phyloP scores from a whole-genome alignment of 2,888 invertebrate genomes.

The Norana najaformis region DNA sequence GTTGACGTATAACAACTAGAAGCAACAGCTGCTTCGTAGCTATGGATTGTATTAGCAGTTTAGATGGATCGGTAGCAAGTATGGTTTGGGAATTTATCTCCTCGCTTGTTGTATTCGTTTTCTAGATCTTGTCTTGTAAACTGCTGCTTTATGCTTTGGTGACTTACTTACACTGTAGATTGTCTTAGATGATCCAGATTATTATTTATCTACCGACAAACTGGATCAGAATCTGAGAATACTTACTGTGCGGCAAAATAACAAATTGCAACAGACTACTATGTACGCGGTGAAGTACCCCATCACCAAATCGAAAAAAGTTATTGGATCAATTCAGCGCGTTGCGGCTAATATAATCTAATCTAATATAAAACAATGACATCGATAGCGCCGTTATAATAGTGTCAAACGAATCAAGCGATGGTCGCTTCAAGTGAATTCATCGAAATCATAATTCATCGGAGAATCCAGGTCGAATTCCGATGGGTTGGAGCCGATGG shows the following conservation, averaged over 20 bases:
- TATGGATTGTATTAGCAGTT: not conserved
- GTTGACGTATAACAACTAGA: not conserved
- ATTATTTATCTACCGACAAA: not conserved
- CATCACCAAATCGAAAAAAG: conserved; percentile 18
- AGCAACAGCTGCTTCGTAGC: not conserved
- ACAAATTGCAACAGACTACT: no score
- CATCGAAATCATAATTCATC: not conserved
- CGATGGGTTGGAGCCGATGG: no score
- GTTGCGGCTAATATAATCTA: no score
- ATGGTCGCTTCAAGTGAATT: not conserved
- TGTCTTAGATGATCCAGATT: not conserved
- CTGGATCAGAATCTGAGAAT: not conserved
- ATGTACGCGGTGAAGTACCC: not conserved
- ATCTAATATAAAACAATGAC: no score
- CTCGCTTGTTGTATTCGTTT: not conserved
- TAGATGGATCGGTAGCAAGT: not conserved
- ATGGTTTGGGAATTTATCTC: conserved; percentile 3
- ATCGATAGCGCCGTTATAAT: no score
- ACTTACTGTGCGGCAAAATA: no score
- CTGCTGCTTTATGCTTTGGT: not conserved
- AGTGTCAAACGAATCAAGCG: no score
- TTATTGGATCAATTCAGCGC: no score
- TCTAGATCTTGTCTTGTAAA: not conserved
- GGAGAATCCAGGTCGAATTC: not conserved
- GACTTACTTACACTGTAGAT: not conserved